Evolutionary conservation across 2,888 invertebrate genomes (phyloP).

Genomic region (Ophion costatus): DNA sequence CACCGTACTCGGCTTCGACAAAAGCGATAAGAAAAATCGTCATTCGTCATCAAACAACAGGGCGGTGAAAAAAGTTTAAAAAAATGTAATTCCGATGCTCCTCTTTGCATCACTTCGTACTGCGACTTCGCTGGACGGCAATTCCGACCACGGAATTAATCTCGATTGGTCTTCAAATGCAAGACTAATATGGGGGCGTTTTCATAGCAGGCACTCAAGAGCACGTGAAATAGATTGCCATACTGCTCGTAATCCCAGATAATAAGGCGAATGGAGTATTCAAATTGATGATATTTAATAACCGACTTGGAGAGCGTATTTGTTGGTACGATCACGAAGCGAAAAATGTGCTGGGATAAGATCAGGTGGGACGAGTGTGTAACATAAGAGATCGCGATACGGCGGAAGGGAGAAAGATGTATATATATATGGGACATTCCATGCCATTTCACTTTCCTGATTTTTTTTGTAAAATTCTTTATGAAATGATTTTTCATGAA

Average conservation of each 20-base stretch:
- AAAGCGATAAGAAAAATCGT: not conserved
- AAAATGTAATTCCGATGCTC: not conserved
- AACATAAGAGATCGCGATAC: constrained; percentile 52
- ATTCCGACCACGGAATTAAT: not conserved
- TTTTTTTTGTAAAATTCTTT: too few relatives aligned
- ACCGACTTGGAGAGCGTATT: constrained; percentile 19
- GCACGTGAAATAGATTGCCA: not conserved
- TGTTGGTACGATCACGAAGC: constrained; percentile 41
- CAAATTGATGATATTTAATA: constrained; percentile 8
- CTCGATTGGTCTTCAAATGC: not conserved
- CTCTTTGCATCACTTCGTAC: not conserved
- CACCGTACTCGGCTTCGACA: too few relatives aligned
- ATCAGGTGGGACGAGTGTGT: constrained; percentile 56
- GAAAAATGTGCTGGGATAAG: constrained; percentile 63
- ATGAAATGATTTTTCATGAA: too few relatives aligned
- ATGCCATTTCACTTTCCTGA: too few relatives aligned
- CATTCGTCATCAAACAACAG: not conserved
- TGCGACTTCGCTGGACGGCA: not conserved
- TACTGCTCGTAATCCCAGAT: not conserved
- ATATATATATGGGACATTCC: too few relatives aligned
- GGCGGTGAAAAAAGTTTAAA: not conserved
- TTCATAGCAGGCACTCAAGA: not conserved
- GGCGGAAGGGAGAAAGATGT: constrained; percentile 3
- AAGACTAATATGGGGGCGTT: not conserved
- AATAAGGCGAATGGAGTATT: constrained; percentile 2